A percentile compares a stretch with the other conserved stretches of the same genome.
Conservation (phyloP, 1,140 invertebrate species). For the Drosophila pseudoananassae region DNA sequence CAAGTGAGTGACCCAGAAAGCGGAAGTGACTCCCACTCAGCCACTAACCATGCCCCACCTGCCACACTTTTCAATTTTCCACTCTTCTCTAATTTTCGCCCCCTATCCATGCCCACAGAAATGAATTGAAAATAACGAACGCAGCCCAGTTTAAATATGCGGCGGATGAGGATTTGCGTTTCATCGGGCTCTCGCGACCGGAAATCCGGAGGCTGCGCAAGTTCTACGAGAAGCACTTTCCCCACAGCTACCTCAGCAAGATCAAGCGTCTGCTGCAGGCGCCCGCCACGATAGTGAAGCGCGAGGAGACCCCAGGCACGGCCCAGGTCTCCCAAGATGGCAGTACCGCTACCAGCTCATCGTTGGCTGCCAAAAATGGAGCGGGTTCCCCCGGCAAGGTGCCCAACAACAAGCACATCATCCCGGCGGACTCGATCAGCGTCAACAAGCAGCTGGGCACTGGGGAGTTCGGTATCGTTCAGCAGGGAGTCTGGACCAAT, state of each 20-base stretch:
- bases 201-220: conserved; percentile 97
- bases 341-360: conserved; percentile 41
- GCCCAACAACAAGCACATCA: conserved; percentile 95
- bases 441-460: conserved; percentile 97
- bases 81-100: conserved; percentile 67
- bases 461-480: conserved; percentile 98
- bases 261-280: conserved; percentile 91
- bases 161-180: conserved; percentile 94
- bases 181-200: conserved; percentile 97
- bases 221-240: conserved; percentile 96
- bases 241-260: conserved; percentile 96
- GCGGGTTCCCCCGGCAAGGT: conserved; percentile 85
- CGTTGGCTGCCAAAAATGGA: conserved; percentile 55
- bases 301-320: conserved; percentile 85
- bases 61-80: not conserved
- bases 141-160: conserved; percentile 99
- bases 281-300: conserved; percentile 85
- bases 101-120: conserved; percentile 85
- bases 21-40: conserved; percentile 9
- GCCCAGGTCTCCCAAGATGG: conserved; percentile 79
- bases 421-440: conserved; percentile 95
- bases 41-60: not conserved
- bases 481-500: conserved; percentile 99
- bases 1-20: conserved; percentile 84
- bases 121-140: conserved; percentile 91